A percentile compares a stretch with the other conserved stretches of the same genome.
Evolutionary conservation across 2,888 invertebrate genomes (phyloP).

Genomic region (Caenorhabditis becei): DNA sequence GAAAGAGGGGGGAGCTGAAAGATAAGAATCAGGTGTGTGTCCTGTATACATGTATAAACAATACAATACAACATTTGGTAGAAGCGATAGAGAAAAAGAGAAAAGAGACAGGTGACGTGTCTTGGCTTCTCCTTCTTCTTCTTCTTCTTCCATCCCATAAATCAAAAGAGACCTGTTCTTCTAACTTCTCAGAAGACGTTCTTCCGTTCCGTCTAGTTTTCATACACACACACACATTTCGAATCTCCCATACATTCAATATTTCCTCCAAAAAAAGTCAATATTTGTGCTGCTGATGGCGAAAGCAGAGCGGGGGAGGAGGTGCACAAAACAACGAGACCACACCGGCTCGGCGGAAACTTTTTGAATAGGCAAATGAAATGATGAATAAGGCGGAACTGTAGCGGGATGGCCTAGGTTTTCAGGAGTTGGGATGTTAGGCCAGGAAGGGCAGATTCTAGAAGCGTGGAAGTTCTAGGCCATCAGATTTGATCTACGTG

Average conservation of each 20-base stretch:
- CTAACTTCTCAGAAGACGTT: neutral
- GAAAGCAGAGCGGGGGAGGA: neutral
- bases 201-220: neutral
- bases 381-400: too few species aligned
- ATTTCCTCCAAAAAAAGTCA: slow-evolving; percentile 54
- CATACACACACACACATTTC: neutral
- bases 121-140: too few species aligned
- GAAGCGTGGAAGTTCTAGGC: too few species aligned
- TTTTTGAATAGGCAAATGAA: neutral
- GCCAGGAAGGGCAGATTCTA: too few species aligned
- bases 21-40: neutral
- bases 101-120: too few species aligned
- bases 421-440: too few species aligned
- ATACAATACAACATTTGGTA: slow-evolving; percentile 5
- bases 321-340: neutral
- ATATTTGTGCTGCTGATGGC: slow-evolving; percentile 27
- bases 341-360: neutral
- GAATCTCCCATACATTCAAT: neutral
- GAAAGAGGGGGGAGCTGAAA: neutral
- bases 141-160: slow-evolving; percentile 5
- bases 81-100: too few species aligned
- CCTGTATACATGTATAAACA: slow-evolving; percentile 9
- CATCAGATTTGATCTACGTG: too few species aligned
- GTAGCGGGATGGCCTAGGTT: too few species aligned
- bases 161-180: slow-evolving; percentile 5